Base-by-base conservation (phyloP, 2,888 invertebrate species). In the Malthinus flaveolus region DNA sequence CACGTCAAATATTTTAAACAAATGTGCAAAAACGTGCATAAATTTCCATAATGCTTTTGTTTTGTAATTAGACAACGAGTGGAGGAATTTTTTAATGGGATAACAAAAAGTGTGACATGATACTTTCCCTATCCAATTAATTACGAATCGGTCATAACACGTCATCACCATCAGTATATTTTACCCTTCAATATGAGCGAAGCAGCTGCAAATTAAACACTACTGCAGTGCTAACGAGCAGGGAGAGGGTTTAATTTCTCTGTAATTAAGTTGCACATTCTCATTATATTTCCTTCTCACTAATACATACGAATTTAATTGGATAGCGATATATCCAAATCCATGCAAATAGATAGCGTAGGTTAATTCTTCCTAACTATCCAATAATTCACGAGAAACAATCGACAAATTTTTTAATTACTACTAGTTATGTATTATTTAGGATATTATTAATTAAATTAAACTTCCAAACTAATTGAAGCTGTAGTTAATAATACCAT, bases 181-280 rank as follows among this genome's bases (percentile, higher is more conserved):
- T 35, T 51, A 61, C 61, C 61, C 61, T 61, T 61, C 61, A 53
- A 54, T 61, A 57, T 45, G 47, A 44, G n/a, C 56, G 60, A 60
- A 56, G 53, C 60, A 60, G 60, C 57, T 61, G 61, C 61, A 61
- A 61, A 61, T 61, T 61, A 61, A 61, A 61, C 61, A 57, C 39
- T 54, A 54, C 54, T 49, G 54, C 57, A 54, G 33, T 56, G 50
- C 61, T 61, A 61, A 61, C 61, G 61, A 61, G 60, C 56, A 60
- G 15, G 47, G 56, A 56, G 60, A 60, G 61, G 54, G 61, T 61
- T 42, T 61, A 61, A 61, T 61, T 57, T 61, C 61, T 61, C 56
- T 56, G 57, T 57, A 61, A 61, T 61, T 57, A 61, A 61, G 56
- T 57, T 61, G 56, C 60, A 60, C 52, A 56, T 56, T 60, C 56